Conservation (phyloP, 2,797 vertebrate species). For the Percopsis omiscomaycus region DNA sequence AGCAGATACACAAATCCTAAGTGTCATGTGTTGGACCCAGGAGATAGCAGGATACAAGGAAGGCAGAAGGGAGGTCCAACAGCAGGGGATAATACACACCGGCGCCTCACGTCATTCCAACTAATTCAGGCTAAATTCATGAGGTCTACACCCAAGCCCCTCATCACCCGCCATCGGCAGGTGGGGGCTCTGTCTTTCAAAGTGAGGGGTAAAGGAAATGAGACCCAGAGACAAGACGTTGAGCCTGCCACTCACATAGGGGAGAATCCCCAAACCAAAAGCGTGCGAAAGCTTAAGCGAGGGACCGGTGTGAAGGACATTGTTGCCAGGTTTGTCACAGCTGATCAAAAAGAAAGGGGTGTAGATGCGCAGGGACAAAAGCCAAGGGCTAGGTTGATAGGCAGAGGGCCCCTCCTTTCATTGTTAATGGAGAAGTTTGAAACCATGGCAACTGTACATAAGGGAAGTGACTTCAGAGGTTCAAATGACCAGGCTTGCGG, state of each 20-base stretch:
- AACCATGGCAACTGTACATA: slow-evolving; percentile 68
- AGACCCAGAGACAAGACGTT: slow-evolving; percentile 21
- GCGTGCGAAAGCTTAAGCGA: slow-evolving; percentile 40
- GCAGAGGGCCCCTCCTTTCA: slow-evolving; percentile 70
- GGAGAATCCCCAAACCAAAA: slow-evolving; percentile 44
- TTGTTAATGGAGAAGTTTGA: slow-evolving; percentile 84
- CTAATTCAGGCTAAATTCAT: slow-evolving; percentile 88
- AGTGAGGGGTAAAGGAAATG: slow-evolving; percentile 17
- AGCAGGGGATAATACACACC: slow-evolving; percentile 23
- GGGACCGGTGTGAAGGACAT: slow-evolving; percentile 81
- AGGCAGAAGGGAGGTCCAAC: slow-evolving; percentile 18
- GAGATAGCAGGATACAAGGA: slow-evolving; percentile 12
- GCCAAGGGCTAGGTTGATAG: slow-evolving; percentile 44
- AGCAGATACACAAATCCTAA: slow-evolving; percentile 14
- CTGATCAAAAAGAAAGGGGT: slow-evolving; percentile 77
- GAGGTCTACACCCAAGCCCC: slow-evolving; percentile 76
- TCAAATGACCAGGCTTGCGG: slow-evolving; percentile 27
- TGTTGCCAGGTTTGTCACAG: slow-evolving; percentile 81
- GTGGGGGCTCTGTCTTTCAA: slow-evolving; percentile 79
- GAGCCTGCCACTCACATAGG: slow-evolving; percentile 29
- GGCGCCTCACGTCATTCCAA: slow-evolving; percentile 83
- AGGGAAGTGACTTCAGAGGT: slow-evolving; percentile 60
- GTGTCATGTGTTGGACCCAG: slow-evolving; percentile 33
- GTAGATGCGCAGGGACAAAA: slow-evolving; percentile 42
- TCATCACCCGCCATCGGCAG: slow-evolving; percentile 79